A percentile compares a stretch with the other conserved stretches of the same genome.
Evolutionary conservation across 1,140 invertebrate species (phyloP).

Genomic region (Drosophila bipectinata): DNA sequence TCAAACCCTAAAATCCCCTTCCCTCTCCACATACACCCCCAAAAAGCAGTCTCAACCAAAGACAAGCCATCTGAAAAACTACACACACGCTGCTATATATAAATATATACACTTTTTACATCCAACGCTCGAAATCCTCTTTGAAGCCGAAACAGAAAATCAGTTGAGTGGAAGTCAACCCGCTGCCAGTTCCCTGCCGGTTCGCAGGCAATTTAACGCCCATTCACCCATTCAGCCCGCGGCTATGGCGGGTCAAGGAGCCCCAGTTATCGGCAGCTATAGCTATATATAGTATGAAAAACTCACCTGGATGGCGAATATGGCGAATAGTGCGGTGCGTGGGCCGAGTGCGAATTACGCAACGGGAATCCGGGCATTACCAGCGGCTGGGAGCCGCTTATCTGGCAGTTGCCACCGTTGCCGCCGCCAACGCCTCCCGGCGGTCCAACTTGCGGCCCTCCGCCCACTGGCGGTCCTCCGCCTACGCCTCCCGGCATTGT

Average conservation of each 20-base stretch:
- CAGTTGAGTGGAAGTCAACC: conserved; percentile 43
- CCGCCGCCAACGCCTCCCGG: conserved; percentile 62
- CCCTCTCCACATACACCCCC: too few species aligned
- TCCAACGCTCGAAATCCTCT: neutral
- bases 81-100: neutral
- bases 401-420: conserved; percentile 84
- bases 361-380: conserved; percentile 92
- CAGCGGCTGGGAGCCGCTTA: conserved; percentile 87
- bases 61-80: neutral
- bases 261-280: neutral
- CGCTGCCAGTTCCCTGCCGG: conserved; percentile 5
- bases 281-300: too few species aligned
- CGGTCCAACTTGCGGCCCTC: conserved; percentile 50
- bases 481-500: conserved; percentile 68
- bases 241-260: neutral
- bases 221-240: conserved; percentile 29
- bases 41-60: neutral
- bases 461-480: conserved; percentile 39
- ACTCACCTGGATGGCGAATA: conserved; percentile 92
- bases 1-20: too few species aligned
- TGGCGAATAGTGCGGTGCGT: conserved; percentile 90
- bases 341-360: conserved; percentile 88
- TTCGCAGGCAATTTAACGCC: conserved; percentile 38
- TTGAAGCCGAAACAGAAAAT: conserved; percentile 7
- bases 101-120: neutral